Evolutionary conservation across 2,797 vertebrate species (phyloP).

Genomic region (Nannoperca obscura): DNA sequence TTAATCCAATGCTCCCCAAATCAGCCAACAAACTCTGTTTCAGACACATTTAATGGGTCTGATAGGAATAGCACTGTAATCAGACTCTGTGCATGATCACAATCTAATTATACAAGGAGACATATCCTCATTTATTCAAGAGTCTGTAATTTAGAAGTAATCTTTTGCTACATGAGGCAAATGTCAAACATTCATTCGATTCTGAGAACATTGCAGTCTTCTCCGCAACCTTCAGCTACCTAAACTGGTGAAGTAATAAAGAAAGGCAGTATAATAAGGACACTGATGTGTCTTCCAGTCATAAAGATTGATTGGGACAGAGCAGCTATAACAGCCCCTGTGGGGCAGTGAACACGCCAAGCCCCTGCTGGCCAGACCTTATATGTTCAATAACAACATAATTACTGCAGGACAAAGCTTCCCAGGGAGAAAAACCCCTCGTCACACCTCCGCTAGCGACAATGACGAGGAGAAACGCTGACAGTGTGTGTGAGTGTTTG

Average conservation of each 20-base stretch:
- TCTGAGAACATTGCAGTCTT: neutral
- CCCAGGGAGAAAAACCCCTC: neutral
- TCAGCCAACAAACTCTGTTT: slow-evolving; percentile 5
- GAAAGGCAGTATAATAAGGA: neutral
- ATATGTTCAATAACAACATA: slow-evolving; percentile 50
- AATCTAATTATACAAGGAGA: slow-evolving; percentile 12
- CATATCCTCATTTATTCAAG: neutral
- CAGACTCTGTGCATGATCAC: neutral
- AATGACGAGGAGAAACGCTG: neutral
- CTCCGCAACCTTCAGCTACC: neutral
- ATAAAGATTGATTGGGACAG: slow-evolving; percentile 48
- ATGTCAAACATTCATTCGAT: neutral
- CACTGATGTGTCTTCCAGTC: slow-evolving; percentile 32
- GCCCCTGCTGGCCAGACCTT: slow-evolving; percentile 9
- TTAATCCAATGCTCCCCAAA: slow-evolving; percentile 1
- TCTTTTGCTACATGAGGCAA: neutral
- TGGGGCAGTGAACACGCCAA: slow-evolving; percentile 19
- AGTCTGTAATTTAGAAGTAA: neutral
- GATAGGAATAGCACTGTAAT: neutral
- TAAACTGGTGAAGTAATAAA: slow-evolving; percentile 6
- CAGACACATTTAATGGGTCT: neutral
- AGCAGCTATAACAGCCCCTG: slow-evolving; percentile 33
- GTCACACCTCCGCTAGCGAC: slow-evolving; percentile 23
- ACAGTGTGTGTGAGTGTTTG: neutral
- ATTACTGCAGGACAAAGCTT: slow-evolving; percentile 21